These are phyloP conservation scores for Melanophora roralis DNA, from an alignment of 2,888 invertebrate species.

Conservation along the genomic window DNA sequence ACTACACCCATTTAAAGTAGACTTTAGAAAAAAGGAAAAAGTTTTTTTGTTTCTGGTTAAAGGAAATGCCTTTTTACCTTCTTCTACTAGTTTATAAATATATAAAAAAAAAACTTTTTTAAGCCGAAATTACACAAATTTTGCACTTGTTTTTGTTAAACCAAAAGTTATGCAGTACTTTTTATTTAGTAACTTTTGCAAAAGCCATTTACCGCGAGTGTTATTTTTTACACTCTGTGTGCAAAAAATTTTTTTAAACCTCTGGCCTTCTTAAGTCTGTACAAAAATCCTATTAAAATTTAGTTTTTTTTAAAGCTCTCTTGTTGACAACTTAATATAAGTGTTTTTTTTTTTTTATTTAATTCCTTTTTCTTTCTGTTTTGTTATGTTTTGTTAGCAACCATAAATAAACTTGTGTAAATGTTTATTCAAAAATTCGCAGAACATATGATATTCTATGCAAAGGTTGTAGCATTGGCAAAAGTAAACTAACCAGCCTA, in stretches of 20 bases:
- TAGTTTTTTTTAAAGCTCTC: background rate
- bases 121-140: too few relatives aligned
- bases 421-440: slow-evolving; percentile 26
- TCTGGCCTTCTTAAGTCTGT: background rate
- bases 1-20: too few relatives aligned
- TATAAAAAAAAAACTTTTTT: too few relatives aligned
- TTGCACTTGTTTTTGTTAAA: too few relatives aligned
- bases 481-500: background rate
- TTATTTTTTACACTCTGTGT: too few relatives aligned
- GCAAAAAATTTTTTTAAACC: background rate
- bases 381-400: background rate
- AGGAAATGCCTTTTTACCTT: too few relatives aligned
- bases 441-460: background rate
- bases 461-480: background rate
- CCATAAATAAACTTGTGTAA: background rate
- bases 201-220: too few relatives aligned
- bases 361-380: background rate
- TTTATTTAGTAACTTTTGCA: too few relatives aligned
- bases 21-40: too few relatives aligned
- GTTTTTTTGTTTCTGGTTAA: too few relatives aligned
- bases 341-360: background rate
- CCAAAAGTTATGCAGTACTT: too few relatives aligned
- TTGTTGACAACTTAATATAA: background rate
- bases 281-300: slow-evolving; percentile 28
- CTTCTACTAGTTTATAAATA: too few relatives aligned